Base-by-base conservation (phyloP, 2,888 invertebrate species). In the Lasioglossum calceatum region DNA sequence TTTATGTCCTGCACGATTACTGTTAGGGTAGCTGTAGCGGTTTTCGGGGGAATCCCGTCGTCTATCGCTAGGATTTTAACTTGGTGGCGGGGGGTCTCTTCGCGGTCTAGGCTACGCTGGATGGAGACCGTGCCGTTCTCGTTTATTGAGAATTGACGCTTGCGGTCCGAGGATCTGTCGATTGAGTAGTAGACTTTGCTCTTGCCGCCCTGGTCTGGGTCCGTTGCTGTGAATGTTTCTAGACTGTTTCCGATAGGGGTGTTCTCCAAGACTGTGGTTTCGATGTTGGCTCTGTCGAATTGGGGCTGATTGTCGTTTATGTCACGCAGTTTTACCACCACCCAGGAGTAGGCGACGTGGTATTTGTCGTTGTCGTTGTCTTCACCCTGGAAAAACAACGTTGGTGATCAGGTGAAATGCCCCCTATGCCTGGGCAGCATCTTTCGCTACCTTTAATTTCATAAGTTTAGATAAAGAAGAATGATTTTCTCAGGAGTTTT, bases 271-370 rank as follows among this genome's bases (percentile, higher is more conserved):
- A 99, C 98, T 23, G 97, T 97, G 7, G 98, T 98, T 96, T 98
- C 99, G 92, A 99, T 98, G 95, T 99, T 98, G 74, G 99, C 98
- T 89, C 98, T 97, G 93, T 99, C 98, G 95, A 98, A 99, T 93
- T 98, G 98, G 8, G 99, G 99, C 95, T 98, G 98, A 96, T 99
- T 99, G 96, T 99, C 99, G 96, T 99, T 99, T 92, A 98, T 98
- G 95, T 99, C 99, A 86, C 98, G 97, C 85, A 99, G 96, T 94
- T 98, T 98, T 50, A 99, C 98, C 87, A 98, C 98, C 82, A 99
- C 98, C 98, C 98, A 98, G 1, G 99, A 98, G 95, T 98, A 98
- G 86, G 99, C 99, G 89, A 99, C 98, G 96, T 99, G 99, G 95
- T 99, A 98, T 95, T 99, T 99, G 95, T 99, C 99, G 95, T 98